Conservation (phyloP, 2,797 vertebrate genomes). For the Saxicola maurus region DNA sequence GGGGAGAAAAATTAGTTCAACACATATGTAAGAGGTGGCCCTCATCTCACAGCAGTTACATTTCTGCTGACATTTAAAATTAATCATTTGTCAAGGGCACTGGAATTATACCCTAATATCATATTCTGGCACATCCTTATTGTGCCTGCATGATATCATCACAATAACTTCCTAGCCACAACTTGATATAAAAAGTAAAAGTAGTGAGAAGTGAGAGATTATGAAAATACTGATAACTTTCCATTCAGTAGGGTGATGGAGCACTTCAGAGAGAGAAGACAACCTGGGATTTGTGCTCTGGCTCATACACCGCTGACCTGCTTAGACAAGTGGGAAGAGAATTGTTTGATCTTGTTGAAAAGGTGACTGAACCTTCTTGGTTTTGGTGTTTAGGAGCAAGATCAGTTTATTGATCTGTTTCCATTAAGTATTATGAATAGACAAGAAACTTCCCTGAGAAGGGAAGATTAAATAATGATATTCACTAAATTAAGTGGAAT, state of each 20-base stretch:
- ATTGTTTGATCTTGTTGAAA: neutral
- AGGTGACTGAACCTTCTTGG: neutral
- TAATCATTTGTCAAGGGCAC: neutral
- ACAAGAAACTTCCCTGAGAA: neutral
- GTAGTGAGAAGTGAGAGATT: neutral
- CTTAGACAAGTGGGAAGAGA: neutral
- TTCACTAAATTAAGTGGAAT: neutral
- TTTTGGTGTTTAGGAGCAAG: neutral
- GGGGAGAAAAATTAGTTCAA: neutral
- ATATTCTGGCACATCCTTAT: neutral
- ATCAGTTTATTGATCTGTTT: neutral
- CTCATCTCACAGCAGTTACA: neutral
- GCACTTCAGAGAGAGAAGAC: neutral
- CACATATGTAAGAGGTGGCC: neutral
- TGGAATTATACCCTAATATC: neutral
- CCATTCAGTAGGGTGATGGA: neutral
- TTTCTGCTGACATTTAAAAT: neutral
- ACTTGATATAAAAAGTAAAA: neutral
- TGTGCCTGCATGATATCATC: neutral
- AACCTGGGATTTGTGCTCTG: neutral
- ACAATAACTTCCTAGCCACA: neutral
- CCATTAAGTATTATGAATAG: neutral
- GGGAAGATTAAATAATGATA: neutral
- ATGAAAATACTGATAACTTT: neutral
- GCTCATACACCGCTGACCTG: fast-evolving